Evolutionary conservation across 2,888 invertebrate genomes (phyloP).

Genomic region (Mesorhabditis belari): DNA sequence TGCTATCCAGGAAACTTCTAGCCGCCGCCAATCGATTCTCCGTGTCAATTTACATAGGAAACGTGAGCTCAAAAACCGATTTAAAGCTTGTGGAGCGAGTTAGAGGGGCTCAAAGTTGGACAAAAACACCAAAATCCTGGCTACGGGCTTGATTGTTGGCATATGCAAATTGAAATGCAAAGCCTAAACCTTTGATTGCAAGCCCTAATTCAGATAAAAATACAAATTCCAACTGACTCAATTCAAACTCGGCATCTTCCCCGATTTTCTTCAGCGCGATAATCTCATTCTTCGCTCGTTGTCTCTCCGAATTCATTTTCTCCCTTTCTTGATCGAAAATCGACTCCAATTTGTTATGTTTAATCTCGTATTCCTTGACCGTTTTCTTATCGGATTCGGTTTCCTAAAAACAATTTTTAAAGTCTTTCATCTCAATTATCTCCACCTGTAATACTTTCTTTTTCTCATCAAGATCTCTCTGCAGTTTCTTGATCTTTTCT

Average conservation of each 20-base stretch:
- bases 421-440: neutral
- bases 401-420: constrained; percentile 15
- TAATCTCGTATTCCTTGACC: constrained; percentile 49
- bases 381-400: constrained; percentile 45
- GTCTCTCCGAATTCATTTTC: constrained; percentile 45
- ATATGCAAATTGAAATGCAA: too few relatives aligned
- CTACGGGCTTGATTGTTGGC: neutral
- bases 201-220: neutral
- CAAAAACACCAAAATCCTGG: neutral
- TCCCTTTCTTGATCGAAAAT: constrained; percentile 48
- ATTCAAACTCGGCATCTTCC: constrained; percentile 43
- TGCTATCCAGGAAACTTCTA: too few relatives aligned
- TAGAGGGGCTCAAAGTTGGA: too few relatives aligned
- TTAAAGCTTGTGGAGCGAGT: too few relatives aligned
- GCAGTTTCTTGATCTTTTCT: constrained; percentile 18
- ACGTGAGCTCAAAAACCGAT: too few relatives aligned
- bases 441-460: constrained; percentile 15
- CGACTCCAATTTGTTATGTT: constrained; percentile 50
- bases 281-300: constrained; percentile 43
- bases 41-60: too few relatives aligned
- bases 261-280: constrained; percentile 40
- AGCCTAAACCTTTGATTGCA: neutral
- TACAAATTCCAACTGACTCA: constrained; percentile 14
- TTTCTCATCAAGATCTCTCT: constrained; percentile 14
- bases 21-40: too few relatives aligned